phyloP scores from a whole-genome alignment of 2,113 vertebrate species.

The Ammodytes dubius region DNA sequence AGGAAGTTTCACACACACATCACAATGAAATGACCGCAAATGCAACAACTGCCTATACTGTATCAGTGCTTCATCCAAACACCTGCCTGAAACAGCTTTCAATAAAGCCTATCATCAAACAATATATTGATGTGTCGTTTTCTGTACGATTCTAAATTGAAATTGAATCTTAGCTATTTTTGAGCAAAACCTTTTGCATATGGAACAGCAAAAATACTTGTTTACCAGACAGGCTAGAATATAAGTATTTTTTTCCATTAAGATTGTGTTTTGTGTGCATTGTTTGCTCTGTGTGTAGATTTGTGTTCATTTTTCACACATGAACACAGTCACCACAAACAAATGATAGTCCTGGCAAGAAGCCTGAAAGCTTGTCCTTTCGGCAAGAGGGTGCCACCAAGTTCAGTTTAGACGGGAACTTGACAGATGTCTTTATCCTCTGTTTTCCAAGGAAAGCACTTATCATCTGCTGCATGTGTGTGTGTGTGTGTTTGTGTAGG shows the following conservation, averaged over 20 bases:
- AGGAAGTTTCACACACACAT: slow-evolving; percentile 35
- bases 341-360: background rate
- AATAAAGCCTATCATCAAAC: background rate
- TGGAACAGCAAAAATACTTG: too few relatives aligned
- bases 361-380: too few relatives aligned
- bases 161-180: too few relatives aligned
- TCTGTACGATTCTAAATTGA: too few relatives aligned
- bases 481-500: too few relatives aligned
- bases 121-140: background rate
- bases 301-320: background rate
- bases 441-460: slow-evolving; percentile 12
- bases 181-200: too few relatives aligned
- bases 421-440: background rate
- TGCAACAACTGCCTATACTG: slow-evolving; percentile 19
- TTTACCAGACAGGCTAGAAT: background rate
- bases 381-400: background rate
- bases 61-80: background rate
- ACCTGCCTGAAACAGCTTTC: slow-evolving; percentile 17
- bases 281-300: background rate
- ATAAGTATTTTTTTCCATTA: background rate
- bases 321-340: background rate
- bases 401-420: background rate
- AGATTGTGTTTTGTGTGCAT: background rate
- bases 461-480: background rate
- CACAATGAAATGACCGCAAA: slow-evolving; percentile 31